Conservation (phyloP, 2,797 vertebrate genomes). For the Hypotaenidia philippensis region DNA sequence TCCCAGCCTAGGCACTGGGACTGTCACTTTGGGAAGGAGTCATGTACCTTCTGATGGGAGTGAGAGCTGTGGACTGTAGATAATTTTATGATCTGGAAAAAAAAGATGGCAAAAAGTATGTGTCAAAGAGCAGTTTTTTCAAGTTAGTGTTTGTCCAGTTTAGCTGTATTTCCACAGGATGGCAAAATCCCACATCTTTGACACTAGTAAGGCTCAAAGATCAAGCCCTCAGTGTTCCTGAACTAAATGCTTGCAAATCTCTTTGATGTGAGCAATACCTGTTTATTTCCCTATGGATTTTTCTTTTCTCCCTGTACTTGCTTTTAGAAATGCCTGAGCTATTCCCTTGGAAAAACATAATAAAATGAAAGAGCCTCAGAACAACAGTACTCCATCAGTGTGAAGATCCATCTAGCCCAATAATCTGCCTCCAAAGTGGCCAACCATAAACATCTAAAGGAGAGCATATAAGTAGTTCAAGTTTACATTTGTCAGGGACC, state of each 20-base stretch:
- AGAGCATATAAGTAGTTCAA: background rate
- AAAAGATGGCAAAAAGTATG: background rate
- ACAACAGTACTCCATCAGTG: background rate
- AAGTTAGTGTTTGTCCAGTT: background rate
- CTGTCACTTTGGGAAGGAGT: background rate
- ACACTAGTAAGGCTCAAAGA: background rate
- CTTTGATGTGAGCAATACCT: background rate
- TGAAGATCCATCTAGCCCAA: background rate
- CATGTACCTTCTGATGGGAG: background rate
- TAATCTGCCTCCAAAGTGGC: background rate
- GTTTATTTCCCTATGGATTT: background rate
- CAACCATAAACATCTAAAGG: background rate
- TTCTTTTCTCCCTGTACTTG: background rate
- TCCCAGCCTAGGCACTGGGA: background rate
- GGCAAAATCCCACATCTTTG: background rate
- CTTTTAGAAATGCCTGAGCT: background rate
- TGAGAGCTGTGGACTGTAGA: background rate
- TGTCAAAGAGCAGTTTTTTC: fast-evolving
- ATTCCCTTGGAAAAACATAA: background rate
- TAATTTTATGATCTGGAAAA: background rate
- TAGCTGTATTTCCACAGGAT: background rate
- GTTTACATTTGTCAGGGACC: background rate
- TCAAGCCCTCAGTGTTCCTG: background rate
- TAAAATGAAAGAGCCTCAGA: background rate
- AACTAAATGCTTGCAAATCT: background rate